A percentile compares a stretch with the other conserved stretches of the same genome.
phyloP scores from a whole-genome alignment of 2,888 invertebrate genomes.

The Agrilus biguttatus region DNA sequence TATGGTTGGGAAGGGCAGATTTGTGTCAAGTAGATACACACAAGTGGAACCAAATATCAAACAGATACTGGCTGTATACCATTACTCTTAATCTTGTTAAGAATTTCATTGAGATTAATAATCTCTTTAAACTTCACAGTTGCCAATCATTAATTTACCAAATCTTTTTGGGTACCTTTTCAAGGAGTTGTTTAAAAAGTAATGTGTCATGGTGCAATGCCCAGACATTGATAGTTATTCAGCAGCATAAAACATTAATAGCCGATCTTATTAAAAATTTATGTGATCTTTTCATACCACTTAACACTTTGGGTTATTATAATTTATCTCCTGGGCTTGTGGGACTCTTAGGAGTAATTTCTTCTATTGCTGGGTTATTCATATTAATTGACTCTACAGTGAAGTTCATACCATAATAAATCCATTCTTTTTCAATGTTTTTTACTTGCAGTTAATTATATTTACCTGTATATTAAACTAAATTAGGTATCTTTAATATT shows the following conservation, averaged over 20 bases:
- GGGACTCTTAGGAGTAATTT: conserved; percentile 65
- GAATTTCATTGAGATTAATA: conserved; percentile 71
- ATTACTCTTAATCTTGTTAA: conserved; percentile 65
- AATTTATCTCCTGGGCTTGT: conserved; percentile 63
- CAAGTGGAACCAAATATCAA: conserved; percentile 59
- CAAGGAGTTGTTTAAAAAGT: too few relatives aligned
- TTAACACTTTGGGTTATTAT: conserved; percentile 65
- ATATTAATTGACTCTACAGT: conserved; percentile 62
- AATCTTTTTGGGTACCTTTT: too few relatives aligned
- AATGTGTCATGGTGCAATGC: too few relatives aligned
- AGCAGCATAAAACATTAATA: conserved; percentile 48
- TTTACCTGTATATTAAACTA: too few relatives aligned
- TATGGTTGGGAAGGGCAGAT: conserved; percentile 71
- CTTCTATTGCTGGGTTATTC: conserved; percentile 66
- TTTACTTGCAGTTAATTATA: not conserved
- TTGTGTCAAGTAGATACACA: conserved; percentile 50
- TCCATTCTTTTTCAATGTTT: not conserved
- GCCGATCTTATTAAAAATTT: conserved; percentile 75
- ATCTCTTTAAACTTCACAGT: conserved; percentile 40
- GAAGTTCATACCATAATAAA: conserved; percentile 49
- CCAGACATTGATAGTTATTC: conserved; percentile 16
- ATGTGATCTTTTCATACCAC: conserved; percentile 77
- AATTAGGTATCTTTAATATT: not conserved
- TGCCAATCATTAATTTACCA: conserved; percentile 1
- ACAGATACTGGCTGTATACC: conserved; percentile 75